phyloP scores from a whole-genome alignment of 2,888 invertebrate species.

The Melangyna quadrimaculata region DNA sequence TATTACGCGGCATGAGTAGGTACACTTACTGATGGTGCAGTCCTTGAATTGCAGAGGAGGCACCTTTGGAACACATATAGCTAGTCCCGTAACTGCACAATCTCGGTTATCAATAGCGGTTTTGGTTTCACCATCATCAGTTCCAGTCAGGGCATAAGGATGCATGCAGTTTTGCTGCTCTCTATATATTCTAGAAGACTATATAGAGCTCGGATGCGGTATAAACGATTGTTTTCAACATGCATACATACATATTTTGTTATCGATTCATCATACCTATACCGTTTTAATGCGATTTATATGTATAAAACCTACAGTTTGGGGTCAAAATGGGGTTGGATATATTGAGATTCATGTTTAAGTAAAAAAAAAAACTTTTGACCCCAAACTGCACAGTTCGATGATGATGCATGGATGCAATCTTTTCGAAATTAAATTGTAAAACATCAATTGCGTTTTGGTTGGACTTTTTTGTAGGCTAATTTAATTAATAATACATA shows the following conservation, averaged over 20 bases:
- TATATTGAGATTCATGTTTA: background rate
- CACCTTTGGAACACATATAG: background rate
- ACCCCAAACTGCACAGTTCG: background rate
- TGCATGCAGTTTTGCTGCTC: slow-evolving; percentile 13
- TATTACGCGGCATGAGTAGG: slow-evolving; percentile 29
- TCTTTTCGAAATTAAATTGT: slow-evolving; percentile 46
- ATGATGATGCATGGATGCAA: slow-evolving; percentile 41
- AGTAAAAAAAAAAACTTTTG: background rate
- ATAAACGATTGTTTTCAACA: slow-evolving; percentile 55
- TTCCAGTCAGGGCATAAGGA: slow-evolving; percentile 4
- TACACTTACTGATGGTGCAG: slow-evolving; percentile 18
- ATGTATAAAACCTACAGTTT: background rate
- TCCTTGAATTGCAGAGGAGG: slow-evolving; percentile 44
- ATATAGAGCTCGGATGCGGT: background rate
- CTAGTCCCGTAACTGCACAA: slow-evolving; percentile 21
- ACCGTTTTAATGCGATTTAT: slow-evolving; percentile 46
- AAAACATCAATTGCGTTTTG: slow-evolving; percentile 45
- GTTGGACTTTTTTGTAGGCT: background rate
- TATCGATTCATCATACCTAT: slow-evolving; percentile 38
- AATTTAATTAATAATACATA: slow-evolving; percentile 13
- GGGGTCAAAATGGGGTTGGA: background rate
- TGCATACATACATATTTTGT: too few relatives aligned
- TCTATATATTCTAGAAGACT: background rate
- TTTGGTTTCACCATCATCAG: slow-evolving; percentile 38
- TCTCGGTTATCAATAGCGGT: slow-evolving; percentile 59